These are phyloP conservation scores for Periphyllus acericola DNA, from an alignment of 2,888 invertebrate species.

Conservation along the genomic window DNA sequence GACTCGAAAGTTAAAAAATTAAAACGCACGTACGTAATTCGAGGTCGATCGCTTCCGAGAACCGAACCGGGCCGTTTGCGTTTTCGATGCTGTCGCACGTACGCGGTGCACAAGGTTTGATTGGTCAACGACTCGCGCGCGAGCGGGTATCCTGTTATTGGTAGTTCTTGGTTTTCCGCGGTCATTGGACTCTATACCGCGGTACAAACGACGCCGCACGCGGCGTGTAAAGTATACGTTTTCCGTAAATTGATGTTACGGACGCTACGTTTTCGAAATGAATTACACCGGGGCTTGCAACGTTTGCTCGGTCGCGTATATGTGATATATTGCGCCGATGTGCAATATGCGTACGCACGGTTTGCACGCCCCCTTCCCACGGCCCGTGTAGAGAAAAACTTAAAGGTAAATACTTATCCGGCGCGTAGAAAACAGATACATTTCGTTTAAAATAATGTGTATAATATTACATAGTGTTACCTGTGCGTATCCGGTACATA, in stretches of 20 bases:
- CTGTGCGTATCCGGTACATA: no score
- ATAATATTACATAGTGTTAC: no score
- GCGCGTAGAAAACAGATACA: not conserved
- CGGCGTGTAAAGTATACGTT: not conserved
- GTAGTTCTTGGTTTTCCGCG: not conserved
- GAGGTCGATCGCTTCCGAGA: not conserved
- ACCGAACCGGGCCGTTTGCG: not conserved
- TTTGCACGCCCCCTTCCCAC: no score
- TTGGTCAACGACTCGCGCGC: not conserved
- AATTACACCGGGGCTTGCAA: not conserved
- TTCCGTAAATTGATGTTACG: not conserved
- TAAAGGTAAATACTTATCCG: no score
- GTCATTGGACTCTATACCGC: not conserved
- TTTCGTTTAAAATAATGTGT: not conserved
- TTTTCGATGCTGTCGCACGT: not conserved
- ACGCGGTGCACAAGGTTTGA: not conserved
- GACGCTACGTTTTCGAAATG: slow-evolving; percentile 11
- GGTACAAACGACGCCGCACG: not conserved
- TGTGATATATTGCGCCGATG: not conserved
- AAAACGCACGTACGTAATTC: not conserved
- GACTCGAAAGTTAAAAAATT: no score
- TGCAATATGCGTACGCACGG: no score
- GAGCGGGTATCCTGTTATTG: not conserved
- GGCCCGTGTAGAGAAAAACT: no score
- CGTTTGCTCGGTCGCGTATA: not conserved